Evolutionary conservation across 2,113 vertebrate species (phyloP).

Genomic region (Gasterosteus nipponicus): DNA sequence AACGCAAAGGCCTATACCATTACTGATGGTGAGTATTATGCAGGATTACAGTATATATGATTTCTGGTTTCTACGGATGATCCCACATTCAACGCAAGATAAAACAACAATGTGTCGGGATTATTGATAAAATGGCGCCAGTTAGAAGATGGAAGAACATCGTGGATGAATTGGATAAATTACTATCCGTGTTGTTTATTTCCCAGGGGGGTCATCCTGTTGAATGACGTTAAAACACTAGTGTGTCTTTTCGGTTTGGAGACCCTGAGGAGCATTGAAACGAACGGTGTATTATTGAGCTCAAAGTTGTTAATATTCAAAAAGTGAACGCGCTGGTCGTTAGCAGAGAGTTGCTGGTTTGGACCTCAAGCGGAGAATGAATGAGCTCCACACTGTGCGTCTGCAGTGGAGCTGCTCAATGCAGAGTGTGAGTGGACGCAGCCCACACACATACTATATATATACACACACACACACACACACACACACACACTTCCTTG

Average conservation of each 20-base stretch:
- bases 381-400: not conserved
- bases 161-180: not conserved
- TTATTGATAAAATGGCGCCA: not conserved
- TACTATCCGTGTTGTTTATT: not conserved
- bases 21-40: constrained; percentile 10
- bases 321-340: not conserved
- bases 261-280: not conserved
- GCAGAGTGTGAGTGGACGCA: not conserved
- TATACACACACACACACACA: constrained; percentile 1
- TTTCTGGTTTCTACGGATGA: constrained; percentile 24
- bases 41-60: constrained; percentile 28
- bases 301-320: not conserved
- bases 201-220: not conserved
- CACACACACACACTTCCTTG: constrained; percentile 7
- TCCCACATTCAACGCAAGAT: constrained; percentile 1
- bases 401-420: constrained; percentile 23
- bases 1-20: constrained; percentile 25
- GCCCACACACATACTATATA: not conserved
- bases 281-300: not conserved
- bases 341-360: constrained; percentile 5
- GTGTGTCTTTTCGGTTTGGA: not conserved
- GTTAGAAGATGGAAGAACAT: not conserved
- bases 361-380: constrained; percentile 4
- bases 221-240: not conserved
- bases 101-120: not conserved